Evolutionary conservation across 2,797 vertebrate species (phyloP).

Genomic region (Chaunax sp.): DNA sequence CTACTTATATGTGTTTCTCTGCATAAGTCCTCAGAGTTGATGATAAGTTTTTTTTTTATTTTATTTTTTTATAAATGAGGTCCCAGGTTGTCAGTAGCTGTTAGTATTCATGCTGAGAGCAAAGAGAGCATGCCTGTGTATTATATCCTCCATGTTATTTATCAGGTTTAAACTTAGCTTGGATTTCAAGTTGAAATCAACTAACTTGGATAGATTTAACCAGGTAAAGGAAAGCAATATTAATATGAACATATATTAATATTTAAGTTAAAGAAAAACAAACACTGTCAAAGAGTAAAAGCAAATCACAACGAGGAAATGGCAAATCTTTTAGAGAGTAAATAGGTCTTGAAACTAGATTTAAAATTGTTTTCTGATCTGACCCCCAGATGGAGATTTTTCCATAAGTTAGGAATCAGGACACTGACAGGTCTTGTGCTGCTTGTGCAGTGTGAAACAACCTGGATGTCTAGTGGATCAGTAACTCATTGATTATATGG

Average conservation of each 20-base stretch:
- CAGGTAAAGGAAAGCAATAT: neutral
- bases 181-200: constrained; percentile 18
- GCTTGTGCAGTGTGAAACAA: neutral
- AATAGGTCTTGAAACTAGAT: neutral
- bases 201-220: constrained; percentile 23
- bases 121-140: constrained; percentile 6
- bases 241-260: no score
- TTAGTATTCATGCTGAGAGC: constrained; percentile 39
- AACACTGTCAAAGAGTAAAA: neutral
- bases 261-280: neutral
- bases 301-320: neutral
- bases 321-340: neutral
- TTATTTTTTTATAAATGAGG: no score
- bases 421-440: no score
- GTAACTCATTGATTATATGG: neutral
- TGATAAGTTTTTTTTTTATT: no score
- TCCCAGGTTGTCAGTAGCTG: neutral
- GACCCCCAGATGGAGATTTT: no score
- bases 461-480: neutral
- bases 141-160: constrained; percentile 19
- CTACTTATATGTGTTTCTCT: no score
- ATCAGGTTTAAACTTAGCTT: constrained; percentile 36
- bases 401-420: neutral
- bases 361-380: neutral
- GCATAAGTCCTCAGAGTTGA: no score